Conservation (phyloP, 2,888 invertebrate genomes). For the Cyrtodaria siliqua region DNA sequence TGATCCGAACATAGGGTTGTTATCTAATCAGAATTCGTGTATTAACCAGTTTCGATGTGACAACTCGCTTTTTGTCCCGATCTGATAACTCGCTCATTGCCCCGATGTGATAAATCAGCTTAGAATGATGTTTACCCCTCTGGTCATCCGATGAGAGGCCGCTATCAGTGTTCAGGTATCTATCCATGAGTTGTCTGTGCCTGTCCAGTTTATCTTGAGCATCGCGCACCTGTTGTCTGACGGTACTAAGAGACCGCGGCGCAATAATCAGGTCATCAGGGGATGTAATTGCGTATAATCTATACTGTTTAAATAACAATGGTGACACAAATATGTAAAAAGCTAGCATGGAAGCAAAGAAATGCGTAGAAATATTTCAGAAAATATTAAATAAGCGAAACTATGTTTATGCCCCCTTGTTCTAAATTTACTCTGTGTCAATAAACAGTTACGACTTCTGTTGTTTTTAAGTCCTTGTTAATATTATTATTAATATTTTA, state of each 20-base stretch:
- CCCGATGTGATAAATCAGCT: background rate
- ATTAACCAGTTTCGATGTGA: too few species aligned
- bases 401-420: too few species aligned
- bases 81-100: background rate
- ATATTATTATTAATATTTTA: too few species aligned
- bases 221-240: constrained; percentile 73
- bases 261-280: constrained; percentile 76
- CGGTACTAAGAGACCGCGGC: constrained; percentile 70
- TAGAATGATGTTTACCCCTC: constrained; percentile 46
- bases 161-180: constrained; percentile 72
- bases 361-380: background rate
- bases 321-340: constrained; percentile 11
- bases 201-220: constrained; percentile 78
- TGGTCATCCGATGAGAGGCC: constrained; percentile 67
- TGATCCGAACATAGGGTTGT: too few species aligned
- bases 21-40: too few species aligned
- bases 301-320: constrained; percentile 77
- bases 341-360: background rate
- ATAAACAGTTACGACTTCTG: too few species aligned
- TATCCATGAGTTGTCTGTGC: constrained; percentile 80
- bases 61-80: too few species aligned
- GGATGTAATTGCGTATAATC: constrained; percentile 72
- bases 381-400: background rate
- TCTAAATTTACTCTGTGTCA: too few species aligned
- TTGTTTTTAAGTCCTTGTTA: too few species aligned